Base-by-base conservation (phyloP, 2,797 vertebrate genomes). In the Aulostomus chinensis region DNA sequence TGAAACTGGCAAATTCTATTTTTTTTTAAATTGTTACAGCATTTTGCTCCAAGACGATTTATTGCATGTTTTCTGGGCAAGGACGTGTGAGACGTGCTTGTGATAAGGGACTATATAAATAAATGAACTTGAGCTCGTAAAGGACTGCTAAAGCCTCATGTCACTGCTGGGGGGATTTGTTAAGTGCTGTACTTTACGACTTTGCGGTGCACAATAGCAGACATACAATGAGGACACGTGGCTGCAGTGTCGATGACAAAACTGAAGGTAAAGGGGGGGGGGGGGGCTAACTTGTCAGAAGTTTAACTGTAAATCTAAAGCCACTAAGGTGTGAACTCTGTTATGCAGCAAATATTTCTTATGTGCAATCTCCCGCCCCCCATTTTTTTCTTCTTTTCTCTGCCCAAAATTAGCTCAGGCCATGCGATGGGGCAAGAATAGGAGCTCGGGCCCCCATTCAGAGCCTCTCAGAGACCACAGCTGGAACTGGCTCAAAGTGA, bases 401-500 rank as follows among this genome's bases (percentile, higher is more conserved):
- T 56, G 55, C 36, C 76, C 65, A 85, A 73, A 86, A 66, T 83
- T 85, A 86, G 68, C 76, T 42, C 17, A 7, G 69, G 40, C 70
- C 73, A 69, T 73, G 78, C 80, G 68, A 79, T 29, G 57, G 34
- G 58, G 60, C 71, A 11, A 78, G 67, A 86, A 84, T 83, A 85
- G 73, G 58, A 73, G 33, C 40, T 10, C 32, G 2, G 43, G 10
- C 58, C 61, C 71, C 45, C 41, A 22, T 31, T 35, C 51, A 43
- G 61, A 70, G 76, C 63, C 73, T 52, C 73, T 48, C 39, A 58
- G 70, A 78, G 58, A 76, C 67, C 81, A 80, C 87, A 84, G 84
- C 84, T 86, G 86, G 85, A 86, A 77, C n/a, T n/a, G n/a, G n/a
- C n/a, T n/a, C 73, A 69, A 45, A 69, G 67, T 11, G 18, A 55